Conservation (phyloP, 92 coral and sea anemone genomes). For the Porites divaricata region DNA sequence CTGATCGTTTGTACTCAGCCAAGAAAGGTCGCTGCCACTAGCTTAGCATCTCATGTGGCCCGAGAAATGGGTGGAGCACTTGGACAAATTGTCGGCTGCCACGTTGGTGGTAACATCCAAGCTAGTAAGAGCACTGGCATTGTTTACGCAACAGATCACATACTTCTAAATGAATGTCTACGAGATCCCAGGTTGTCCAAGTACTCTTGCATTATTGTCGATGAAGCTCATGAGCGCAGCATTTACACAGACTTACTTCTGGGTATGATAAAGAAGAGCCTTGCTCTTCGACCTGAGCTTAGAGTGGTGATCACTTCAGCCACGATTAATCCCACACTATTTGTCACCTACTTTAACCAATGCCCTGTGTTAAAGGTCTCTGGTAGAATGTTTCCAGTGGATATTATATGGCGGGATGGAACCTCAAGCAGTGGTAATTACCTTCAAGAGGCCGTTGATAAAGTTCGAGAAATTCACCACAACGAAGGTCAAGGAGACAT, state of each 20-base stretch:
- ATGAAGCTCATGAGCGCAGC: slow-evolving; percentile 97
- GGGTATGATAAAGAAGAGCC: slow-evolving; percentile 91
- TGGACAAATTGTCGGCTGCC: slow-evolving; percentile 83
- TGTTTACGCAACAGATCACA: slow-evolving; percentile 88
- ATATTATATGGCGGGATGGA: slow-evolving; percentile 63
- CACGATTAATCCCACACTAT: slow-evolving; percentile 84
- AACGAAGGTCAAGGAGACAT: slow-evolving; percentile 77
- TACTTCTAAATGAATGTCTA: slow-evolving; percentile 86
- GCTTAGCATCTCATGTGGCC: slow-evolving; percentile 80
- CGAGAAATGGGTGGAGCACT: slow-evolving; percentile 77
- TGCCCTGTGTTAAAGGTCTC: slow-evolving; percentile 86
- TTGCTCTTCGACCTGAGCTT: slow-evolving; percentile 75
- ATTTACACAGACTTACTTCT: slow-evolving; percentile 90
- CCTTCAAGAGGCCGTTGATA: slow-evolving; percentile 68
- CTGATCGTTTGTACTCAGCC: slow-evolving; percentile 93
- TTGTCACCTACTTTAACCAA: slow-evolving; percentile 71
- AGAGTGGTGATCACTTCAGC: slow-evolving; percentile 93
- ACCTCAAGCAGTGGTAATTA: slow-evolving; percentile 49
- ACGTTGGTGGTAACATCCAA: slow-evolving; percentile 71
- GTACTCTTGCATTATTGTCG: slow-evolving; percentile 92
- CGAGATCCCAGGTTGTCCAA: slow-evolving; percentile 62
- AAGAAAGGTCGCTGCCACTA: slow-evolving; percentile 93
- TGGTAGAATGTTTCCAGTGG: slow-evolving; percentile 93
- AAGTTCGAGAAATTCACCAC: slow-evolving; percentile 74
- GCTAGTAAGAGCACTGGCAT: slow-evolving; percentile 48